Evolutionary conservation across 2,888 invertebrate species (phyloP), one percentile per base, ranked within the genome.

Genomic region (Tetramorium bicarinatum): DNA sequence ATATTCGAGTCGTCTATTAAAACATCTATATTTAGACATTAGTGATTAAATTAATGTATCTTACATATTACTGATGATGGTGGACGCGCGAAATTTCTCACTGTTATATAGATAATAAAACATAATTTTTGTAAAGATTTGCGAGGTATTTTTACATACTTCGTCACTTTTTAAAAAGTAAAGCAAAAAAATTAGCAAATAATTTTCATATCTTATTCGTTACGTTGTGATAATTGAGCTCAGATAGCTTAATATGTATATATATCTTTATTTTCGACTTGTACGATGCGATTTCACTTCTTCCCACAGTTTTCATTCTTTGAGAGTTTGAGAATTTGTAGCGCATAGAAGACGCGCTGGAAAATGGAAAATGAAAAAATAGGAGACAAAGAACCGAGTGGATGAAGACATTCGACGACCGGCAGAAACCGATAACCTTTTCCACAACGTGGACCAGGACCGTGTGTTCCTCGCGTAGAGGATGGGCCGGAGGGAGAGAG

Each of bases 351-450:
- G 9, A 72, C 2, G 15, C 11, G 11, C 3, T 15, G 7, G 9
- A 61, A 34, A 41, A 21, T 34, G 13, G 18, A 15, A 69, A 69
- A 13, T 47, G 34, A 47, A 79, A 67, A 79, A 54, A 44, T 54
- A 29, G 9, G 18, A 21, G 38, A 11, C 18, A 52, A 7, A 21
- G 9, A 71, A 71, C 0, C 6, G 8, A 21, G 18, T 44, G 41
- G 21, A 79, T 44, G 34, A 59, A 71, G 71, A 34, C 15, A 64
- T 34, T 54, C 54, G 54, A 77, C 34, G 56, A 79, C 18, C 61
- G 21, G 13, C 18, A 62, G 49, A 3, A 61, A 8, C 54, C 41
- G 81, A 75, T 75, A 81, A 75, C 41, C 34, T 76, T 62, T 62
- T 47, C 61, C 18, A 0, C 9, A 29, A 34, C 4, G 62, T 41